Percentiles rank a stretch among this genome's conserved stretches.
Evolutionary conservation across 2,113 vertebrate genomes (phyloP).

Genomic region (Gila orcuttii): DNA sequence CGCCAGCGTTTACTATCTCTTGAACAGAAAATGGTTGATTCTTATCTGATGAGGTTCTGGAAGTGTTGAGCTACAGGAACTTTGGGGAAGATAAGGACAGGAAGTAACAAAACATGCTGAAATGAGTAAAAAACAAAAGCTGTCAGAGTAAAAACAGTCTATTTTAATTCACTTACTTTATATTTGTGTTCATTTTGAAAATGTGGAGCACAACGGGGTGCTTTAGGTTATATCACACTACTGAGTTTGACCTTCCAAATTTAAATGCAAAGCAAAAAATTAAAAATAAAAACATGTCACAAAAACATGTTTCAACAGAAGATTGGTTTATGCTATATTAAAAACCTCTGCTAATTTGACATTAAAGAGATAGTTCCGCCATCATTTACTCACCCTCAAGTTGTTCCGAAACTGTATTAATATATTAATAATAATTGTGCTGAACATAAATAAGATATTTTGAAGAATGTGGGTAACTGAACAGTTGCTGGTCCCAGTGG

Average conservation of each 20-base stretch:
- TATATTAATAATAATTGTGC: too few species aligned
- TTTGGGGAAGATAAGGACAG: conserved; percentile 15
- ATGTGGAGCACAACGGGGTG: not conserved
- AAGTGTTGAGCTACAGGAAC: not conserved
- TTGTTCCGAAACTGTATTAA: too few species aligned
- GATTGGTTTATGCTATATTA: too few species aligned
- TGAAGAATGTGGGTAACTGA: too few species aligned
- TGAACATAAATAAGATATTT: too few species aligned
- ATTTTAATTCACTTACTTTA: not conserved
- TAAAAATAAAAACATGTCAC: not conserved
- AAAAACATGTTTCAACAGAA: not conserved
- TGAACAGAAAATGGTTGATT: not conserved
- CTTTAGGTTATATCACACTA: not conserved
- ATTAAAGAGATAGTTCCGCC: too few species aligned
- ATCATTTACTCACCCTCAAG: too few species aligned
- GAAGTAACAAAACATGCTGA: conserved; percentile 19
- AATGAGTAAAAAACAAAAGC: not conserved
- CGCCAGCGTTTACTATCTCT: not conserved
- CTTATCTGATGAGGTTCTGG: not conserved
- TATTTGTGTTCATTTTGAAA: not conserved
- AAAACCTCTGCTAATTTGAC: too few species aligned
- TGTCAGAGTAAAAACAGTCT: not conserved
- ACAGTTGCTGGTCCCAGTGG: too few species aligned
- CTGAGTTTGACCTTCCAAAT: not conserved
- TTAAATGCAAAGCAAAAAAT: not conserved